Conservation (phyloP, 2,888 invertebrate genomes). For the Papilio protenor region DNA sequence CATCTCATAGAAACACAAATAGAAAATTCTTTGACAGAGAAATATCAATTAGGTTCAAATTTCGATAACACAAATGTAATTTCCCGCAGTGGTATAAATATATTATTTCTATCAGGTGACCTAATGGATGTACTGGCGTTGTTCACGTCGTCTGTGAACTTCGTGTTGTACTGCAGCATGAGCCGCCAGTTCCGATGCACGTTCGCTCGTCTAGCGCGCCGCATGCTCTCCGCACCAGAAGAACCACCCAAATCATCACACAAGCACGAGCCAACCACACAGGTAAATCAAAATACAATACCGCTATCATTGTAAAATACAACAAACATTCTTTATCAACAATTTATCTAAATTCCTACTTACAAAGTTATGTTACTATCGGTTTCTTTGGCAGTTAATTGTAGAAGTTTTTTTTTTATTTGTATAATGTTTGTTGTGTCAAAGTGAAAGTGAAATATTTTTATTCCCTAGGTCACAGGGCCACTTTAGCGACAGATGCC, state of each 20-base stretch:
- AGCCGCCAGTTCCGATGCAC: slow-evolving; percentile 94
- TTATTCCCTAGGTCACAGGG: slow-evolving; percentile 71
- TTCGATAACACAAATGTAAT: not conserved
- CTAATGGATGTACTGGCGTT: slow-evolving; percentile 95
- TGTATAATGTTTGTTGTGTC: slow-evolving; percentile 36
- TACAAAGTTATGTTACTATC: not conserved
- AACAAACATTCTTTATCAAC: slow-evolving; percentile 32
- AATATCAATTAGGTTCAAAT: not conserved
- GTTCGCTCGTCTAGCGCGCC: slow-evolving; percentile 89
- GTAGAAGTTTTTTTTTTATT: not conserved
- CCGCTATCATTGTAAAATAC: slow-evolving; percentile 29
- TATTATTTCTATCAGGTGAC: slow-evolving; percentile 84
- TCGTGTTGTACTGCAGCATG: slow-evolving; percentile 96
- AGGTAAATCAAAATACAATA: slow-evolving; percentile 60
- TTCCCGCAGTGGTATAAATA: not conserved
- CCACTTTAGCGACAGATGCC: slow-evolving; percentile 82
- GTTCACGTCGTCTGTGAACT: slow-evolving; percentile 96
- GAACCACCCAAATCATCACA: slow-evolving; percentile 72
- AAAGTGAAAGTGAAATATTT: slow-evolving; percentile 32
- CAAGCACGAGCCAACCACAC: slow-evolving; percentile 78
- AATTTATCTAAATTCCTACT: slow-evolving; percentile 22
- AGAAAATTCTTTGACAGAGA: not conserved
- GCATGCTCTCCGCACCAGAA: slow-evolving; percentile 70
- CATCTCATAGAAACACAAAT: too few relatives aligned
- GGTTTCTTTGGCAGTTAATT: slow-evolving; percentile 19